Percentiles rank a stretch among this genome's conserved stretches.
Evolutionary conservation across 1,140 invertebrate species (phyloP).

Genomic region (Drosophila eugracilis): DNA sequence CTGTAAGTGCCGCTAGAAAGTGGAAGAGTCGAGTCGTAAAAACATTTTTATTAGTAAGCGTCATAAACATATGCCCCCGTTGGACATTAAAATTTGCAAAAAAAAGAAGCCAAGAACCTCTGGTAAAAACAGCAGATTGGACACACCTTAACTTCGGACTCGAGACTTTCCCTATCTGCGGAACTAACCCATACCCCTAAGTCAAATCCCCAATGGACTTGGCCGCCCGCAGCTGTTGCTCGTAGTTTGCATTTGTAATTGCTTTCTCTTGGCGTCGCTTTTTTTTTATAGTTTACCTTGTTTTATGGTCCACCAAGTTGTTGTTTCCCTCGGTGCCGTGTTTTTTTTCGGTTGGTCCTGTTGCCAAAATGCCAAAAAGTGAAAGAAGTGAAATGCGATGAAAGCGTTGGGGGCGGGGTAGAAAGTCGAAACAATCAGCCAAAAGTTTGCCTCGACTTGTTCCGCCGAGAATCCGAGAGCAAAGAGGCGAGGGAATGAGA

Average conservation of each 20-base stretch:
- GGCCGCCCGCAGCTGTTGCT: slow-evolving; percentile 61
- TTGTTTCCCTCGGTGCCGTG: slow-evolving; percentile 10
- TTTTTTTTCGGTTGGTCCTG: slow-evolving; percentile 11
- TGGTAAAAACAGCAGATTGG: slow-evolving; percentile 22
- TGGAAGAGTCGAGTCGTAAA: slow-evolving; percentile 63
- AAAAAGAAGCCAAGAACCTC: slow-evolving; percentile 20
- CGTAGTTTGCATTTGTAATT: slow-evolving; percentile 79
- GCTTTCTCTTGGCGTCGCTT: slow-evolving; percentile 57
- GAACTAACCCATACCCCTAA: slow-evolving; percentile 2
- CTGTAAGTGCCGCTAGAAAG: slow-evolving; percentile 48
- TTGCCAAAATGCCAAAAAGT: slow-evolving; percentile 17
- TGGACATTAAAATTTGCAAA: slow-evolving; percentile 32
- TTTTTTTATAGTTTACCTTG: slow-evolving; percentile 69
- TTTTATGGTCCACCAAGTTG: slow-evolving; percentile 73
- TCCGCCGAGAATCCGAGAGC: slow-evolving; percentile 6
- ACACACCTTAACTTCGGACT: slow-evolving; percentile 13
- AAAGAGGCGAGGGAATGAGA: slow-evolving; percentile 5
- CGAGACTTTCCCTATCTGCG: neutral
- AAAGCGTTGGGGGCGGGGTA: neutral
- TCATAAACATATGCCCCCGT: slow-evolving; percentile 68
- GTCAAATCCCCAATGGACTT: slow-evolving; percentile 1
- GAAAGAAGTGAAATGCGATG: slow-evolving; percentile 7
- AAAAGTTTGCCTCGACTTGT: slow-evolving; percentile 51
- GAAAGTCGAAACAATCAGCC: slow-evolving; percentile 59
- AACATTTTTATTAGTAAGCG: slow-evolving; percentile 73